A percentile compares a stretch with the other conserved stretches of the same genome.
phyloP scores from a whole-genome alignment of 64 coral and sea anemone species.

The Astreopora myriophthalma region DNA sequence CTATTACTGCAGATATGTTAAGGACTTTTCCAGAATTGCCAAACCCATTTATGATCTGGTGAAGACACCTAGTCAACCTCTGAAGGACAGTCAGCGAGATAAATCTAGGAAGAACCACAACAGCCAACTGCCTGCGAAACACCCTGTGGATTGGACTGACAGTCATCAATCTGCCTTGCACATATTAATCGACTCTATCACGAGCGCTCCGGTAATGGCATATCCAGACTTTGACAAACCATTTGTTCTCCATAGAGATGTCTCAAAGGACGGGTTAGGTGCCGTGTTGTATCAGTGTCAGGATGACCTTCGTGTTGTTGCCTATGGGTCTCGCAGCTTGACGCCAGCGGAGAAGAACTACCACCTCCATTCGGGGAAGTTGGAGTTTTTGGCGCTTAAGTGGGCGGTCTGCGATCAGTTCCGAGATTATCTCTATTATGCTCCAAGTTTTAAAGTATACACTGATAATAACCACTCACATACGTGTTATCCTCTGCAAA shows the following conservation, averaged over 20 bases:
- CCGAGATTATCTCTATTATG: conserved; percentile 37
- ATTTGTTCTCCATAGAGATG: conserved; percentile 43
- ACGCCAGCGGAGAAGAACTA: conserved; percentile 21
- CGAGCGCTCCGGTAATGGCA: not conserved
- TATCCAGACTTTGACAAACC: conserved; percentile 27
- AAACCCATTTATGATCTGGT: conserved; percentile 42
- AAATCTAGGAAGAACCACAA: too few species aligned
- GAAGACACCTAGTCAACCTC: not conserved
- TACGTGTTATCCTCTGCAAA: conserved; percentile 30
- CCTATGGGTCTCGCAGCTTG: conserved; percentile 7
- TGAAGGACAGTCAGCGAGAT: too few species aligned
- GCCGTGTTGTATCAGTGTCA: conserved; percentile 50
- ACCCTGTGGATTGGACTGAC: conserved; percentile 25
- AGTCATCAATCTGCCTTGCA: conserved; percentile 3
- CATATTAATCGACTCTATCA: too few species aligned
- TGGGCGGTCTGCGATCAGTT: conserved; percentile 31
- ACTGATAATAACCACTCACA: conserved; percentile 60
- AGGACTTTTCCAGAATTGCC: conserved; percentile 44
- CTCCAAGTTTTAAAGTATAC: conserved; percentile 30
- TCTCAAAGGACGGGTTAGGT: conserved; percentile 26
- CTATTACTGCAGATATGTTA: conserved; percentile 57
- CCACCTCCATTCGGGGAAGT: not conserved
- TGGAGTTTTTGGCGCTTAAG: conserved; percentile 18
- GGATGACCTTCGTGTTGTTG: conserved; percentile 18
- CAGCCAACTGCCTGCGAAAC: too few species aligned